phyloP scores from a whole-genome alignment of 64 coral and sea anemone genomes.

The Stylophora pistillata region DNA sequence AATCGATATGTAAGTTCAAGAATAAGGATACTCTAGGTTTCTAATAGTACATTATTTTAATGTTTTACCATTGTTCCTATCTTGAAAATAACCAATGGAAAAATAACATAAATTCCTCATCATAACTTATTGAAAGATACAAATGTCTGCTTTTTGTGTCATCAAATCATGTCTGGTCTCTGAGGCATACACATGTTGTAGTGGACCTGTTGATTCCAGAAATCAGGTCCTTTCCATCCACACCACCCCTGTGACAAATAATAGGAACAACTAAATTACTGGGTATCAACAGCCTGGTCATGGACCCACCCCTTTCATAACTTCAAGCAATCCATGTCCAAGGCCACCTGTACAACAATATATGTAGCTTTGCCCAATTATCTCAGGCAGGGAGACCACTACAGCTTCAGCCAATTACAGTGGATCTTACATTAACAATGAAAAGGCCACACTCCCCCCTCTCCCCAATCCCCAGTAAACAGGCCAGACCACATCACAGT shows the following conservation, averaged over 20 bases:
- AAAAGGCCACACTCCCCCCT: too few relatives aligned
- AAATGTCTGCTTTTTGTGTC: neutral
- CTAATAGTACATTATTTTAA: neutral
- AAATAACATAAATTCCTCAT: neutral
- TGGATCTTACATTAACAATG: too few relatives aligned
- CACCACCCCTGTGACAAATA: conserved; percentile 83
- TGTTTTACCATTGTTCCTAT: neutral
- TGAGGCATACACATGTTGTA: conserved; percentile 99
- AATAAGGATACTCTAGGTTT: neutral
- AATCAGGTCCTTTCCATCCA: conserved; percentile 93
- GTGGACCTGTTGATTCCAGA: conserved; percentile 98
- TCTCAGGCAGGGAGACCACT: too few relatives aligned
- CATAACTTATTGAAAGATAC: neutral
- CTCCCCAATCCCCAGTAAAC: too few relatives aligned
- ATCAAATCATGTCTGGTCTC: conserved; percentile 86
- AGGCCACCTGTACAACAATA: neutral
- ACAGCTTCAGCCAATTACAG: too few relatives aligned
- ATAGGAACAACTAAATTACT: neutral
- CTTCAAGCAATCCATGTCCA: too few relatives aligned
- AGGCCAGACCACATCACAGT: too few relatives aligned
- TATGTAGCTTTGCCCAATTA: too few relatives aligned
- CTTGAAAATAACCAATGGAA: neutral
- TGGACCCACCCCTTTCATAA: neutral
- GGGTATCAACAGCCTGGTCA: neutral
- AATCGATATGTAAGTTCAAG: too few relatives aligned